Percentiles rank a stretch among this genome's conserved stretches.
Conservation (phyloP, 2,888 invertebrate genomes). For the Thysanoteuthis rhombus region DNA sequence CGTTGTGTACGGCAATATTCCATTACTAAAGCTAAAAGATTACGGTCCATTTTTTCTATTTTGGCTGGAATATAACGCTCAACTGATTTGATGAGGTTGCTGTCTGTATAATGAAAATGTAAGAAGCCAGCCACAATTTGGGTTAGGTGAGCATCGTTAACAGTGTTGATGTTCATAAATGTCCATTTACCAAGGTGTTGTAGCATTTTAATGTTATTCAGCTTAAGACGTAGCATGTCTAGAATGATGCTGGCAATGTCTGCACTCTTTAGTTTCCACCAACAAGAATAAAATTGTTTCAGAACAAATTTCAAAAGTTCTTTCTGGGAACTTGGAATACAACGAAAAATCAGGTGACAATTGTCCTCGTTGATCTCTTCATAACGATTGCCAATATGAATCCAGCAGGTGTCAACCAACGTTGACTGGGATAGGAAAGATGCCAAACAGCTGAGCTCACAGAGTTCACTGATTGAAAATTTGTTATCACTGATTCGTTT, state of each 20-base stretch:
- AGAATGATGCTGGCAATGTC: constrained; percentile 59
- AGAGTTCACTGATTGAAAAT: constrained; percentile 73
- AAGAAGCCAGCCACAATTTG: constrained; percentile 72
- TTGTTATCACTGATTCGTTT: constrained; percentile 74
- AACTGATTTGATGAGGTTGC: constrained; percentile 73
- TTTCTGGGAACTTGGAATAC: constrained; percentile 73
- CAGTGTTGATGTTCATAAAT: constrained; percentile 73
- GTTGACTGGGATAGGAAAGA: constrained; percentile 71
- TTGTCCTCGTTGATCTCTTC: constrained; percentile 73
- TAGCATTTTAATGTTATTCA: constrained; percentile 59
- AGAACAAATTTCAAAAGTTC: constrained; percentile 75
- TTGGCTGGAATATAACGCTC: constrained; percentile 75
- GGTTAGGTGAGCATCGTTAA: constrained; percentile 72
- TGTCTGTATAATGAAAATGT: constrained; percentile 72
- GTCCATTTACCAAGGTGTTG: constrained; percentile 73
- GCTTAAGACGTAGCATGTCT: constrained; percentile 45
- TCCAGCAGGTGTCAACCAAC: constrained; percentile 76
- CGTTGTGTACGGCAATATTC: constrained; percentile 75
- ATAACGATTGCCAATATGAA: constrained; percentile 74
- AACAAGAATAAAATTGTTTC: constrained; percentile 72
- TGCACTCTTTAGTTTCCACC: constrained; percentile 69
- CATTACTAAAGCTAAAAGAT: constrained; percentile 74
- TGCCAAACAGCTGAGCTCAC: constrained; percentile 72
- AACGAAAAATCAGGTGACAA: constrained; percentile 72
- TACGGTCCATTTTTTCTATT: constrained; percentile 67